Percentiles rank a stretch among this genome's conserved stretches.
phyloP scores from a whole-genome alignment of 2,888 invertebrate genomes.

The Drosophila niveifrons region DNA sequence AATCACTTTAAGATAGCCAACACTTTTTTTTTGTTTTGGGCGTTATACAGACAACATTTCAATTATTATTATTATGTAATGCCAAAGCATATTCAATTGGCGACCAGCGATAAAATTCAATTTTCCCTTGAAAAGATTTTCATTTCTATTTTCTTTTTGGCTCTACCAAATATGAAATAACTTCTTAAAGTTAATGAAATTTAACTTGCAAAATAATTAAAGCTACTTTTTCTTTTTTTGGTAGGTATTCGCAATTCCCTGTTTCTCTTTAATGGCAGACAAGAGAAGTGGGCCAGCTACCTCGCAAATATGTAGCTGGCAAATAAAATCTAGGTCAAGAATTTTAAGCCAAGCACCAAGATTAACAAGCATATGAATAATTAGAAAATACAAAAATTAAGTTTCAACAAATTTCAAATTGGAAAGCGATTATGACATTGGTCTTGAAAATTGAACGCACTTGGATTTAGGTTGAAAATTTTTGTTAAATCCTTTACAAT shows the following conservation, averaged over 20 bases:
- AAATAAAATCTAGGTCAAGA: slow-evolving; percentile 78
- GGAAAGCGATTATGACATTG: slow-evolving; percentile 24
- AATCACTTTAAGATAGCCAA: slow-evolving; percentile 74
- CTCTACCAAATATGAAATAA: not conserved
- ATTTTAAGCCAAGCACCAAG: slow-evolving; percentile 60
- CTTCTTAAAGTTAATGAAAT: not conserved
- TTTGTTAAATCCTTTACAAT: slow-evolving; percentile 31
- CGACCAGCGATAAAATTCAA: slow-evolving; percentile 1
- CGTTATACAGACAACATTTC: slow-evolving; percentile 28
- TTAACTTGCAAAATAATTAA: slow-evolving; percentile 15
- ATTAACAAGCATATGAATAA: slow-evolving; percentile 38
- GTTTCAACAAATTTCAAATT: slow-evolving; percentile 12
- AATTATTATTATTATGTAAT: slow-evolving; percentile 29
- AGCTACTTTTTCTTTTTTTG: slow-evolving; percentile 11
- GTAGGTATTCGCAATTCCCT: slow-evolving; percentile 23
- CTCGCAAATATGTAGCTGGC: slow-evolving; percentile 55
- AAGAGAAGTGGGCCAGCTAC: slow-evolving; percentile 43
- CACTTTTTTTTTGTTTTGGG: slow-evolving; percentile 48
- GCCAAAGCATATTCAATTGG: slow-evolving; percentile 17
- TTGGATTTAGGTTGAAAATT: slow-evolving; percentile 44
- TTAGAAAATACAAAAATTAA: slow-evolving; percentile 23
- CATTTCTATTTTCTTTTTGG: not conserved
- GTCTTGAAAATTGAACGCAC: slow-evolving; percentile 57
- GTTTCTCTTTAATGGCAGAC: slow-evolving; percentile 31
- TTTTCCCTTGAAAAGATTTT: not conserved